A percentile compares a stretch with the other conserved stretches of the same genome.
These are phyloP conservation scores for Nasonovia ribisnigri DNA, from an alignment of 2,888 invertebrate genomes.

Conservation along the genomic window DNA sequence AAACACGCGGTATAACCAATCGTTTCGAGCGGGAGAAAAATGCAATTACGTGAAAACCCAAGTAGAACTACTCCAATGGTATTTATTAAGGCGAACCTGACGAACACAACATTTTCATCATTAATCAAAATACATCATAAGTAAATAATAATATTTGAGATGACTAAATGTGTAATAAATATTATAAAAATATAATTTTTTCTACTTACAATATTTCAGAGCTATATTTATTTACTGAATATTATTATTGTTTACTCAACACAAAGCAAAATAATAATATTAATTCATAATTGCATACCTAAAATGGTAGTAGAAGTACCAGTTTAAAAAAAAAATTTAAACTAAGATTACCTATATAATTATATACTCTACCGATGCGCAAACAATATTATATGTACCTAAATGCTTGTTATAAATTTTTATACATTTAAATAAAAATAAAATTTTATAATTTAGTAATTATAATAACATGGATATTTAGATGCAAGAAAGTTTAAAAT, in stretches of 20 bases:
- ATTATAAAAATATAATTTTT: neutral
- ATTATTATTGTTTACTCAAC: neutral
- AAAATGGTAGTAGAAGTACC: too few species aligned
- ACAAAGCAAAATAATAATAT: neutral
- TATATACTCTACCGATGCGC: too few species aligned
- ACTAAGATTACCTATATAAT: too few species aligned
- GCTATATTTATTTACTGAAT: neutral
- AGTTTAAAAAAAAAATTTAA: too few species aligned
- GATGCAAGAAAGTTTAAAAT: too few species aligned
- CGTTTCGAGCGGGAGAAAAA: constrained; percentile 14
- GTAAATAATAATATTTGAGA: neutral
- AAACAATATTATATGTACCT: too few species aligned
- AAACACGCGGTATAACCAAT: constrained; percentile 47
- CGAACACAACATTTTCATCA: neutral
- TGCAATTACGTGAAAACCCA: constrained; percentile 23
- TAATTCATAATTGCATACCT: too few species aligned
- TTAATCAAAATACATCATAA: neutral
- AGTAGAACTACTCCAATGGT: neutral
- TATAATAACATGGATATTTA: neutral
- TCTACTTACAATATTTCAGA: neutral
- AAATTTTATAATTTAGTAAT: neutral
- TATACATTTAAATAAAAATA: neutral
- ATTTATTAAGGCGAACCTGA: neutral
- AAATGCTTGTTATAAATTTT: neutral
- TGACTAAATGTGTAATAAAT: neutral